Percentiles rank a stretch among this genome's conserved stretches.
Evolutionary conservation across 2,113 vertebrate species (phyloP).

Genomic region (Neomonachus schauinslandi): DNA sequence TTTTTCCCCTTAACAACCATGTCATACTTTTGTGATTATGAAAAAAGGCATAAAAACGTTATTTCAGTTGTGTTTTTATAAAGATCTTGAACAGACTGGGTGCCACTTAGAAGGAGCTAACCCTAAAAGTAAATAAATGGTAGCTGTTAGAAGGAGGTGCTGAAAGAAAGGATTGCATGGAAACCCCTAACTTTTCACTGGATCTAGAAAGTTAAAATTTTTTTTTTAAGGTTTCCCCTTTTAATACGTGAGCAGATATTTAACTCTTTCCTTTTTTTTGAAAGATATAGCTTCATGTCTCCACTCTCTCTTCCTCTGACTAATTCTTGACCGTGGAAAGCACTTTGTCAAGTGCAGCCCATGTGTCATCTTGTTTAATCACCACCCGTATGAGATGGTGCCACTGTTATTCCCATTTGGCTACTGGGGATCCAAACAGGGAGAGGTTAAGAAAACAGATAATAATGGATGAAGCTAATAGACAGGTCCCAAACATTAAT

Average conservation of each 20-base stretch:
- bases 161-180: not conserved
- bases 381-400: not conserved
- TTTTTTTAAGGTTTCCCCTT: not conserved
- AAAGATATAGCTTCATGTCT: not conserved
- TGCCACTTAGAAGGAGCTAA: not conserved
- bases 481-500: not conserved
- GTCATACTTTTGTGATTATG: not conserved
- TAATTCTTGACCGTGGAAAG: not conserved
- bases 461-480: not conserved
- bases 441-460: not conserved
- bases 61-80: not conserved
- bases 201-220: not conserved
- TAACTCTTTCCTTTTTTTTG: not conserved
- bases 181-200: not conserved
- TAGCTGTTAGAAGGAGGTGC: not conserved
- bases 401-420: not conserved
- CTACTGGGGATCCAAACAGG: not conserved
- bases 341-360: not conserved
- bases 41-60: not conserved
- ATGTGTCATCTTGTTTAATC: not conserved
- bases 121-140: not conserved
- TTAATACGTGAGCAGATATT: not conserved
- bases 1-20: not conserved
- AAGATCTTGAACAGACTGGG: not conserved
- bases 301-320: not conserved